Base-by-base conservation (phyloP, 2,888 invertebrate genomes). In the Agrotis puta region DNA sequence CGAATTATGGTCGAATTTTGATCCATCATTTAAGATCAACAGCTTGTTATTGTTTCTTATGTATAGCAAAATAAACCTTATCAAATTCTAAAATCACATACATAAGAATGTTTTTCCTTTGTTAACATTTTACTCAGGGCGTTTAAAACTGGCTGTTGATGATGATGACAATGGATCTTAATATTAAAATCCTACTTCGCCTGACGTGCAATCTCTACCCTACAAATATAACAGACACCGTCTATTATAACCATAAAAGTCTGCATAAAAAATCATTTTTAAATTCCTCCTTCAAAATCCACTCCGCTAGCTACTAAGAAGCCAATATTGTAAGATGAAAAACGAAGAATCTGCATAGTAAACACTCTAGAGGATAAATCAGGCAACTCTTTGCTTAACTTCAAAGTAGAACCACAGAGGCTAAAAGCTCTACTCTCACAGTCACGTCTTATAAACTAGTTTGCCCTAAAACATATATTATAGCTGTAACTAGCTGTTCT, bases 281-380 rank as follows among this genome's bases (percentile, higher is more conserved):
- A 58, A 58, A 73, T 39, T 58, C 70, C 9, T 39, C n/a, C 24
- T 77, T 48, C 50, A 58, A 70, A 78, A 56, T 33, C 24, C 47
- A 73, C 74, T 74, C 39, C 47, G n/a, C 33, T 20, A 61, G 59
- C 61, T n/a, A 53, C 58, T 64, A 45, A 79, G 64, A 75, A 63
- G 51, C 74, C 80, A 80, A 80, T 75, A 80, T 59, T 53, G 75
- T 58, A 74, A 80, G 75, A 80, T 74, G 59, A 75, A 80, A 80
- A 74, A 74, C 58, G 33, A 64, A 64, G 75, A 57, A 80, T 80
- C 70, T 77, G 59, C 70, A 69, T 81, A 77, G 59, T 64, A 64
- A 77, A 77, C 56, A 65, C 75, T 43, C 43, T 14, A 13, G 51
- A 24, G 70, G 64, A 78, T 64, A 62, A 70, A 64, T 43, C 53